phyloP scores from a whole-genome alignment of 2,113 vertebrate species.

The Laticauda laticaudata region DNA sequence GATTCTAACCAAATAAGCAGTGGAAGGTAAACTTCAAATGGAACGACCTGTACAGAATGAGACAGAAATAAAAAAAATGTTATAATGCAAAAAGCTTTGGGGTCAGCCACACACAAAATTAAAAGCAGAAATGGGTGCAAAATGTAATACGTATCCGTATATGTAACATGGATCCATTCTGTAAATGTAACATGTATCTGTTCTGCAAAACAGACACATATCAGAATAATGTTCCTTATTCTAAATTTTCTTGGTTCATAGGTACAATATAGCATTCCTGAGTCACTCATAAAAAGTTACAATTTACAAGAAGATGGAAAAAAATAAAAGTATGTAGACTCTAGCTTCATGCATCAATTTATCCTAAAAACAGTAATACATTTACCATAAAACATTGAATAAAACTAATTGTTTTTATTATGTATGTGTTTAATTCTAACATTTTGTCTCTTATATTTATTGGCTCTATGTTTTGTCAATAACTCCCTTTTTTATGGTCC shows the following conservation, averaged over 20 bases:
- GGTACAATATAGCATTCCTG: neutral
- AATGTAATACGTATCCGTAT: neutral
- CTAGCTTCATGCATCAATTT: neutral
- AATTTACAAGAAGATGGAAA: neutral
- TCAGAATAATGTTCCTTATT: neutral
- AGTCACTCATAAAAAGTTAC: neutral
- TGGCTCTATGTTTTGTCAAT: neutral
- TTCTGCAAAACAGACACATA: neutral
- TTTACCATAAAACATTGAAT: neutral
- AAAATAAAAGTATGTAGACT: neutral
- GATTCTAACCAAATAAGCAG: conserved; percentile 18
- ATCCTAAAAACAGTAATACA: neutral
- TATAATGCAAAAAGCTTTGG: neutral
- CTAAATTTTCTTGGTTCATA: neutral
- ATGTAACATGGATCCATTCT: too few relatives aligned
- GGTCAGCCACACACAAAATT: neutral
- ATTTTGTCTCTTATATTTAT: neutral
- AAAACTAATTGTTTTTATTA: neutral
- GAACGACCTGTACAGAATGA: conserved; percentile 29
- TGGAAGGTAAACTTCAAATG: conserved; percentile 41
- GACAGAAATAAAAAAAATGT: neutral
- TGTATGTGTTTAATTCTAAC: neutral
- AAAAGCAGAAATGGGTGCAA: neutral
- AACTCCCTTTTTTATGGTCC: neutral
- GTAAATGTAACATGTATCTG: too few relatives aligned